Conservation (phyloP, 2,113 vertebrate species). For the Phocoena sinus region DNA sequence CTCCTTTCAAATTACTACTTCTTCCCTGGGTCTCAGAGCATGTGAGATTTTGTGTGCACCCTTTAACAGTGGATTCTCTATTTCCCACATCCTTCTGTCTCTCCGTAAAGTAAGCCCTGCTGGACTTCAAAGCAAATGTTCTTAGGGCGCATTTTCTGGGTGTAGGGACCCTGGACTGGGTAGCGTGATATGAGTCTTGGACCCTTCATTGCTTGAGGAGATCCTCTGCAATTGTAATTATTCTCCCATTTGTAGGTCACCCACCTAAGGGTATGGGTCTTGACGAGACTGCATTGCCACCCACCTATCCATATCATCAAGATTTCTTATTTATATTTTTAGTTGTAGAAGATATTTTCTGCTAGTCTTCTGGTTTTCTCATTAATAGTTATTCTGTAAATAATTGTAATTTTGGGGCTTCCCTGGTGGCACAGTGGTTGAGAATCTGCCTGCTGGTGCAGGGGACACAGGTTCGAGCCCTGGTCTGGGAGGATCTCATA, state of each 20-base stretch:
- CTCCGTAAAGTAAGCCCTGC: not conserved
- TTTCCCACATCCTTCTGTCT: not conserved
- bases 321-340: not conserved
- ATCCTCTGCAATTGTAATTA: not conserved
- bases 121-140: not conserved
- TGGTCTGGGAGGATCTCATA: too few species aligned
- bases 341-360: not conserved
- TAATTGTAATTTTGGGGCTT: not conserved
- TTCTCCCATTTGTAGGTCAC: not conserved
- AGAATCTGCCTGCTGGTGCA: too few species aligned
- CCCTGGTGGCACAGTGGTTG: too few species aligned
- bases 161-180: not conserved
- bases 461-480: too few species aligned
- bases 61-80: not conserved
- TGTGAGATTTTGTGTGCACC: not conserved
- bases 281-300: not conserved
- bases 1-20: not conserved
- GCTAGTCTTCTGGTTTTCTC: not conserved
- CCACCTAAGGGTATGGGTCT: not conserved
- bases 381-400: not conserved
- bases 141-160: not conserved
- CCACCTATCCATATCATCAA: not conserved
- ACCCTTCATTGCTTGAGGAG: accelerated
- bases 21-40: not conserved
- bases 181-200: not conserved